Base-by-base conservation (phyloP, 2,888 invertebrate species). In the Lithodes maja region DNA sequence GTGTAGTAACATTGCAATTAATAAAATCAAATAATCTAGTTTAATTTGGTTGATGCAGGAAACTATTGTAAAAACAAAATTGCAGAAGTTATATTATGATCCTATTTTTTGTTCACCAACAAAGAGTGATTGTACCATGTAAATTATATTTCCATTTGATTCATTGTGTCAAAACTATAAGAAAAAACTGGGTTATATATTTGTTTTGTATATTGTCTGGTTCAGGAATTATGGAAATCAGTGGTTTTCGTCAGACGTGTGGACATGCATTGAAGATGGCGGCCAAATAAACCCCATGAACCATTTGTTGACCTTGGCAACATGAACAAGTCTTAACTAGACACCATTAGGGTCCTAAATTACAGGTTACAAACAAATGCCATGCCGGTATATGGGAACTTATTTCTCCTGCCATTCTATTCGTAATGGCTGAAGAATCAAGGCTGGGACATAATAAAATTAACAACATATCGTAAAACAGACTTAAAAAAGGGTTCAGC, bases 171-270 rank as follows among this genome's bases (percentile, higher is more conserved):
- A 75, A 75, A 75, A 33, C n/a, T 33, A 15, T 75, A 75, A 12
- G 49, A 75, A 75, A 75, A 75, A 75, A 15, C 12, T 5, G 49
- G 3, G 3, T 75, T n/a, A 75, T 75, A 12, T 33, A n/a, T 75
- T n/a, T 33, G 0, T 0, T 75, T 75, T 75, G 9, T 75, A 75
- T 75, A n/a, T 75, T 75, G 75, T 75, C 75, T 75, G 75, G 49
- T 75, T 75, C 75, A 75, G 75, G 75, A 75, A n/a, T 75, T 75
- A 61, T 75, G 75, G 5, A 75, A 75, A 15, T 75, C n/a, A n/a
- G 49, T n/a, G n/a, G 5, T 75, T 75, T 75, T 75, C 75, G 7
- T 15, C 75, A 33, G 5, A 12, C 5, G 75, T n/a, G n/a, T 75
- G 49, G 75, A 15, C 75, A 75, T 15, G 9, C 5, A 15, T 75